Percentiles rank a stretch among this genome's conserved stretches.
Evolutionary conservation across 1,140 invertebrate species (phyloP).

Genomic region (Micrasema minimum): DNA sequence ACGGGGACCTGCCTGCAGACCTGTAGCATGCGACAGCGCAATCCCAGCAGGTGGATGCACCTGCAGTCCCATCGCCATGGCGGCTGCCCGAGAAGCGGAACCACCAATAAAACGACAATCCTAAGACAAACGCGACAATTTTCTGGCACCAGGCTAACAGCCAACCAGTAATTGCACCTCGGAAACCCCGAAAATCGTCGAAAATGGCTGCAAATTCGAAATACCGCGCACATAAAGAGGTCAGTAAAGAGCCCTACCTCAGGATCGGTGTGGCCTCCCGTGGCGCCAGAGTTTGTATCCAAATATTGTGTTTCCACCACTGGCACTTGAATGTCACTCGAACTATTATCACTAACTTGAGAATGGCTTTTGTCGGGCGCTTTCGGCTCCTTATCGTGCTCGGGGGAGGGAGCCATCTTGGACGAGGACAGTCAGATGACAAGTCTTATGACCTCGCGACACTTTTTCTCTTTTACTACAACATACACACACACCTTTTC

Average conservation of each 20-base stretch:
- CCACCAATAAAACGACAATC: constrained; percentile 1
- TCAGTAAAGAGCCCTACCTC: constrained; percentile 32
- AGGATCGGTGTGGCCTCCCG: constrained; percentile 27
- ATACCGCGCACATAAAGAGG: constrained; percentile 22
- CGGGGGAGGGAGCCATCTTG: constrained; percentile 78
- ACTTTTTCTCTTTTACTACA: too few relatives aligned
- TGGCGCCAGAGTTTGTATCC: constrained; percentile 31
- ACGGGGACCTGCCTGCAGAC: constrained; percentile 1
- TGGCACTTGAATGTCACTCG: constrained; percentile 34
- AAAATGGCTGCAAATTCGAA: constrained; percentile 21
- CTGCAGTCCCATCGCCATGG: constrained; percentile 24
- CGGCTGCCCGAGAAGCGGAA: background rate
- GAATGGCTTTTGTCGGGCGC: constrained; percentile 69
- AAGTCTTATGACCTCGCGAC: constrained; percentile 66
- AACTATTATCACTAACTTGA: constrained; percentile 32
- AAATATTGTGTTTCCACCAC: constrained; percentile 37
- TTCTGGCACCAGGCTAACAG: background rate
- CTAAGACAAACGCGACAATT: constrained; percentile 2
- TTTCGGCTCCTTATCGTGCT: constrained; percentile 76
- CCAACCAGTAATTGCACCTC: background rate
- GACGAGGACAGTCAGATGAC: constrained; percentile 68
- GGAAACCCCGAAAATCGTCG: constrained; percentile 6
- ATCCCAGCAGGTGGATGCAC: constrained; percentile 14
- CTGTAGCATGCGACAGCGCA: constrained; percentile 22
- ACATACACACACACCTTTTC: constrained; percentile 60